Conservation (phyloP, 2,113 vertebrate genomes). For the Acinonyx jubatus region DNA sequence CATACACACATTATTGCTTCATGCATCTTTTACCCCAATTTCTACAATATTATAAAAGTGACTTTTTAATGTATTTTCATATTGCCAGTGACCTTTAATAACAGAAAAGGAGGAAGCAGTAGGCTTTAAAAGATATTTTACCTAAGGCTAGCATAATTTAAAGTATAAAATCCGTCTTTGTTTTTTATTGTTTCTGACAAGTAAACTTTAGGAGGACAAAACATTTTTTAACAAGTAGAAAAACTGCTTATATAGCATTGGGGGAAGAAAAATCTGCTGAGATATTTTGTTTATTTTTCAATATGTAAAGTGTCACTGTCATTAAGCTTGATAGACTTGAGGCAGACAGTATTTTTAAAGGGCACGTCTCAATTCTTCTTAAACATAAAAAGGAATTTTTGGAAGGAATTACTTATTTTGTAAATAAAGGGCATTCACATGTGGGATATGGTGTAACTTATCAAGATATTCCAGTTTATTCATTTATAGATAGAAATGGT, state of each 20-base stretch:
- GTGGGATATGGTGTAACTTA: background rate
- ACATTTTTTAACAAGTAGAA: slow-evolving; percentile 50
- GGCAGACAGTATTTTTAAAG: background rate
- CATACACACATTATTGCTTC: background rate
- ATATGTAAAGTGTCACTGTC: background rate
- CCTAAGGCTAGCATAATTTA: slow-evolving; percentile 26
- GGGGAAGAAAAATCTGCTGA: background rate
- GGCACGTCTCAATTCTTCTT: background rate
- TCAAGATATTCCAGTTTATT: background rate
- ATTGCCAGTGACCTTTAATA: background rate
- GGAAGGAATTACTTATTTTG: background rate
- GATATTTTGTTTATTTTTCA: slow-evolving; percentile 21
- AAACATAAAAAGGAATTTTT: background rate
- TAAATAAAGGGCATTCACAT: background rate
- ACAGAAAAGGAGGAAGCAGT: background rate
- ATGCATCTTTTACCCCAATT: background rate
- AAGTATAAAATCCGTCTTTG: slow-evolving; percentile 36
- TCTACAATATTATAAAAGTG: background rate
- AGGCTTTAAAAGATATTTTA: background rate
- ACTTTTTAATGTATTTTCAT: background rate
- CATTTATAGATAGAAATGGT: background rate
- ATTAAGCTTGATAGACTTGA: slow-evolving; percentile 47
- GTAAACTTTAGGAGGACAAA: slow-evolving; percentile 16
- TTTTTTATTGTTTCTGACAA: slow-evolving; percentile 51
- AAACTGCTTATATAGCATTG: background rate